Conservation (phyloP, 1,140 invertebrate genomes). For the Cataglyphis hispanica region DNA sequence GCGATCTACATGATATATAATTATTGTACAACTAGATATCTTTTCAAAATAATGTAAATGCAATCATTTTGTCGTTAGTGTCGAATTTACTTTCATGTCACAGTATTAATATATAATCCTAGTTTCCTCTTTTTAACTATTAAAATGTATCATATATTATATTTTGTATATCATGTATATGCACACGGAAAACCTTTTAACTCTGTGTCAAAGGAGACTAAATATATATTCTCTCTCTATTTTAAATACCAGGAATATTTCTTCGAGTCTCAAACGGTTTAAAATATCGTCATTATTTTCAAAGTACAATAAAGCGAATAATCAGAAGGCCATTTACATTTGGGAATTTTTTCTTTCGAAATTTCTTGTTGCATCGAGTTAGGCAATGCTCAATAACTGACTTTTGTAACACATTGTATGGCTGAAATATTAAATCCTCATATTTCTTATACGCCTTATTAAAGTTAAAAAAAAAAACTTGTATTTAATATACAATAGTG, state of each 20-base stretch:
- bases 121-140: conserved; percentile 1
- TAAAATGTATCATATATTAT: conserved; percentile 36
- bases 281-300: conserved; percentile 1
- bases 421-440: neutral
- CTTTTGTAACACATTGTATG: neutral
- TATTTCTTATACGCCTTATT: conserved; percentile 5
- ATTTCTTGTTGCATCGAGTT: conserved; percentile 11
- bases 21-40: conserved; percentile 26
- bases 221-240: neutral
- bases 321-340: neutral
- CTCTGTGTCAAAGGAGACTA: neutral
- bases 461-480: neutral
- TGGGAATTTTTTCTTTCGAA: neutral
- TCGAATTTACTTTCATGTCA: conserved; percentile 25
- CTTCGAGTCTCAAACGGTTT: neutral
- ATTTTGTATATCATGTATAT: conserved; percentile 6
- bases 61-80: neutral
- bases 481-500: neutral
- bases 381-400: neutral
- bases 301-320: neutral
- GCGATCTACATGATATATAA: neutral
- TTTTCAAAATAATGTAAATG: neutral
- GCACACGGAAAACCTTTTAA: neutral
- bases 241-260: neutral
- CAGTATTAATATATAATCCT: conserved; percentile 17